Percentiles rank a stretch among this genome's conserved stretches.
Evolutionary conservation across 1,140 invertebrate genomes (phyloP).

Genomic region (Eciton burchellii): DNA sequence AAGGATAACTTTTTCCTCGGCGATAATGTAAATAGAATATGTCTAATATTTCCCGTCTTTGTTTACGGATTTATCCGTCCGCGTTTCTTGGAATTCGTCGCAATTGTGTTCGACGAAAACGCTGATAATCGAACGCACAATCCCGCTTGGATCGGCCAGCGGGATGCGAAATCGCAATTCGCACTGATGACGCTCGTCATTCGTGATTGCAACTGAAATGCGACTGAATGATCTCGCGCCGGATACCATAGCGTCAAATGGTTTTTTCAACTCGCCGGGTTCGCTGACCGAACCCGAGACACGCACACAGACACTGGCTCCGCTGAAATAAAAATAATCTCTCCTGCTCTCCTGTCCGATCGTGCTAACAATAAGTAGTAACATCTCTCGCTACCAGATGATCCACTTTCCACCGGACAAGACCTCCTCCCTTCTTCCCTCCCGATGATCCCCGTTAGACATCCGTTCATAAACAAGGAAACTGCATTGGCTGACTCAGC

Average conservation of each 20-base stretch:
- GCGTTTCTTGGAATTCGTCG: neutral
- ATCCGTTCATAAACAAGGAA: constrained; percentile 45
- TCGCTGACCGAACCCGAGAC: constrained; percentile 12
- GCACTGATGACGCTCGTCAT: too few relatives aligned
- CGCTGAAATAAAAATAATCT: constrained; percentile 12
- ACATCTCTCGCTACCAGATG: constrained; percentile 17
- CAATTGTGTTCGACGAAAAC: neutral
- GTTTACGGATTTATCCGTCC: neutral
- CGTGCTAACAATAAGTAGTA: constrained; percentile 52
- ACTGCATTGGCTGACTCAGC: constrained; percentile 36
- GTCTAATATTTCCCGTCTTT: constrained; percentile 1
- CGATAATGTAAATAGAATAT: neutral
- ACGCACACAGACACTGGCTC: neutral
- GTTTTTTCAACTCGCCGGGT: neutral
- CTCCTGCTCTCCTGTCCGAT: neutral
- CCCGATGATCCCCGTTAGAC: neutral
- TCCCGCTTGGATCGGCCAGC: neutral
- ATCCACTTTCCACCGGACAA: constrained; percentile 44
- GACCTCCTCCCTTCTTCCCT: constrained; percentile 37
- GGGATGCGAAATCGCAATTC: neutral
- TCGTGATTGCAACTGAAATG: neutral
- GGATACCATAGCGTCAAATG: neutral
- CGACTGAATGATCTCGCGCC: neutral
- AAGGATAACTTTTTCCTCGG: too few relatives aligned
- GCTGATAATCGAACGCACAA: constrained; percentile 30